Evolutionary conservation across 2,888 invertebrate species (phyloP), one percentile per base, ranked within the genome.

Genomic region (Heliconius ethilla): DNA sequence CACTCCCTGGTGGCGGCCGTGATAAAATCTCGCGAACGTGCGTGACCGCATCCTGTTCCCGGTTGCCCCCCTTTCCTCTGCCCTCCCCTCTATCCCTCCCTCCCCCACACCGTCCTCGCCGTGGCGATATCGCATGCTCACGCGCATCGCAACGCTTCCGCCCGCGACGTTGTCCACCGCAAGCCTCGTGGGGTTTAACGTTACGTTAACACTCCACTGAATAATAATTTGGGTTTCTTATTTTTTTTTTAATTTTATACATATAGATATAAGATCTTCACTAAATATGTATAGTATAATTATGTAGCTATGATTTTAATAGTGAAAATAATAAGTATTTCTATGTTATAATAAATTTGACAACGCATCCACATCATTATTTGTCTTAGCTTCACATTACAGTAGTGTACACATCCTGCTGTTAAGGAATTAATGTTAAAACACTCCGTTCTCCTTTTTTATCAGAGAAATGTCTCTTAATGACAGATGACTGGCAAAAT

Each of bases 41-140:
- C 91, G 89, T 91, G 91, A 92, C 92, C 91, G 86, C 92, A 91
- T 92, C 91, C 92, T 91, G 87, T 84, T 83, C 83, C 85, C 82
- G 82, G 81, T 82, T 81, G 80, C 84, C 77, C 70, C 79, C 40
- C 70, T 27, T 70, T 81, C 75, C 79, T 55, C 75, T 62, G 0
- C 18, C 0, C 7, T 7, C 22, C 11, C 22, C 59, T 78, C n/a
- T 78, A 62, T 77, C 79, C 77, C 45, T 18, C 45, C 55, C 22
- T 79, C 51, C 77, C 63, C 79, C 77, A 65, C 66, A 77, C 77
- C 77, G 62, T 59, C 73, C 37, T 69, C 79, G 37, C 72, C 13
- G 27, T 75, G 76, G 79, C 82, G 82, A 83, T 81, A 79, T 81
- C 80, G 83, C 65, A 77, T 77, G 75, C 78, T 70, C 80, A 78